Evolutionary conservation across 2,113 vertebrate species (phyloP).

Genomic region (Marmota monax): DNA sequence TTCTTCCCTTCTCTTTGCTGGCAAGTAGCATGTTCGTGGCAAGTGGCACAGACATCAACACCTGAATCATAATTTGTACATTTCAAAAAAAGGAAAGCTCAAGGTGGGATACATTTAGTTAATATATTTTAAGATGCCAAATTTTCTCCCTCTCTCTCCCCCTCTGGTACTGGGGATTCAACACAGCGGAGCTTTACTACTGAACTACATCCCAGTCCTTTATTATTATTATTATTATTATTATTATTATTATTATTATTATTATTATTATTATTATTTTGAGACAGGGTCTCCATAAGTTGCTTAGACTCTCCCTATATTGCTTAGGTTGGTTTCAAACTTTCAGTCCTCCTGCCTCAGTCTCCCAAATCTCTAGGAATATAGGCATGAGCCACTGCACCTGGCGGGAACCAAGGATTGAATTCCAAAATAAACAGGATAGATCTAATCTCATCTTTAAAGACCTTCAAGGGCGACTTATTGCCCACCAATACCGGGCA

Average conservation of each 20-base stretch:
- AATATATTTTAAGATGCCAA: not conserved
- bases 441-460: not conserved
- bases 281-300: too few species aligned
- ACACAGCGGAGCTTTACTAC: too few species aligned
- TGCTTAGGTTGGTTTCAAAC: too few species aligned
- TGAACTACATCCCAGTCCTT: too few species aligned
- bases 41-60: constrained; percentile 91
- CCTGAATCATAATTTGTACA: constrained; percentile 34
- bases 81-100: constrained; percentile 73
- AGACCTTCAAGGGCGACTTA: not conserved
- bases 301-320: too few species aligned
- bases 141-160: not conserved
- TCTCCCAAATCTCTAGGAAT: too few species aligned
- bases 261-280: too few species aligned
- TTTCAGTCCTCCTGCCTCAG: too few species aligned
- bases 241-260: too few species aligned
- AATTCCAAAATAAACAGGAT: constrained; percentile 5
- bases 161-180: too few species aligned
- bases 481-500: not conserved
- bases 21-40: constrained; percentile 94
- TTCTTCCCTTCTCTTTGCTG: constrained; percentile 90
- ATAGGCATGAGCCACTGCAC: too few species aligned
- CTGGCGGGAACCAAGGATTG: not conserved
- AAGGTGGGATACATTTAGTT: not conserved
- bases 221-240: too few species aligned